A percentile compares a stretch with the other conserved stretches of the same genome.
phyloP scores from a whole-genome alignment of 1,140 invertebrate genomes.

The Euura saliciscinereae region DNA sequence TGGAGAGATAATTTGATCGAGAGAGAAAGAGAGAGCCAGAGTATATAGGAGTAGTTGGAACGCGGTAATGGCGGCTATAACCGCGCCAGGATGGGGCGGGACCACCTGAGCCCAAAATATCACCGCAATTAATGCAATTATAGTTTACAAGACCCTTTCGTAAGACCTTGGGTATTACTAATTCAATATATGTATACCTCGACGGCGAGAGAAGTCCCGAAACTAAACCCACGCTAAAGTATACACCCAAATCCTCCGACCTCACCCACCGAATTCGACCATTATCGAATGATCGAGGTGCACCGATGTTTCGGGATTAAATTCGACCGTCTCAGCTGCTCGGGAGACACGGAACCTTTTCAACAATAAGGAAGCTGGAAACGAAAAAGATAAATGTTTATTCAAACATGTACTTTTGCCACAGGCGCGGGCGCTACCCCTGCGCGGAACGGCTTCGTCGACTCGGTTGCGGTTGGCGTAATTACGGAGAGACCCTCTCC shows the following conservation, averaged over 20 bases:
- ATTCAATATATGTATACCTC: slow-evolving; percentile 37
- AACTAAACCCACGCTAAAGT: slow-evolving; percentile 1
- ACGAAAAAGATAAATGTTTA: no score
- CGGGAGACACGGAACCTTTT: no score
- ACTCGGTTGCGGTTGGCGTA: slow-evolving; percentile 55
- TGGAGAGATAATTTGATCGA: slow-evolving; percentile 4
- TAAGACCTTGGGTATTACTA: slow-evolving; percentile 42
- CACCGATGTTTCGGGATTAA: no score
- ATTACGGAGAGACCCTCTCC: slow-evolving; percentile 54
- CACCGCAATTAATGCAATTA: slow-evolving; percentile 60
- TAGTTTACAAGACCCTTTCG: slow-evolving; percentile 56
- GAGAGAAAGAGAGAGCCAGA: background rate
- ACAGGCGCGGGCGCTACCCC: no score
- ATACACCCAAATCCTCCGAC: background rate
- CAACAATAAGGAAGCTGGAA: no score
- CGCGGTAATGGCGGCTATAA: slow-evolving; percentile 58
- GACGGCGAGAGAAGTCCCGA: background rate
- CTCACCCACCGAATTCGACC: background rate
- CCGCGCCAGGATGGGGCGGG: slow-evolving; percentile 51
- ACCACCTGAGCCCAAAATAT: slow-evolving; percentile 59
- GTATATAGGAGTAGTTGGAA: slow-evolving; percentile 23
- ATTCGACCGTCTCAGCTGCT: no score
- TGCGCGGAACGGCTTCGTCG: background rate
- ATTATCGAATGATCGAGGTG: no score
- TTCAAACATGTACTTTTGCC: no score